Conservation (phyloP, 2,888 invertebrate species). For the Anaspis maculata region DNA sequence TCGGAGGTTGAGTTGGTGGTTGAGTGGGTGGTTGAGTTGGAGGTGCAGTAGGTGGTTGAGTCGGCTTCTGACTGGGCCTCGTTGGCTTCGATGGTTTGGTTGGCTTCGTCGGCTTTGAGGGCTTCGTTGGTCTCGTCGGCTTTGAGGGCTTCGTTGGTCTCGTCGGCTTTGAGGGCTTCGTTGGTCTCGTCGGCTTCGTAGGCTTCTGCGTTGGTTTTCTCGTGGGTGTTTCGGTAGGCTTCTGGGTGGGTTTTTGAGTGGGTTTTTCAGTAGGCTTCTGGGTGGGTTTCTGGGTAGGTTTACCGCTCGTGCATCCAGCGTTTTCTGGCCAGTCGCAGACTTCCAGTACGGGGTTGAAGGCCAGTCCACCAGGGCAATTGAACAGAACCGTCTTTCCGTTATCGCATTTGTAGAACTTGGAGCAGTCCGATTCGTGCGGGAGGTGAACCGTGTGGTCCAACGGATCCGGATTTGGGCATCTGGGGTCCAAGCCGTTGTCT, state of each 20-base stretch:
- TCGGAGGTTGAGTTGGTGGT: not conserved
- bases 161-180: not conserved
- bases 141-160: not conserved
- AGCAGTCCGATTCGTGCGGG: slow-evolving; percentile 10
- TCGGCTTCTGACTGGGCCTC: too few species aligned
- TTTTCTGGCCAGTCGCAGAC: slow-evolving; percentile 10
- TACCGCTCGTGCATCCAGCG: slow-evolving; percentile 5
- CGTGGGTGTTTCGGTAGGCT: slow-evolving; percentile 1
- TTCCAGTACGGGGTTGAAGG: slow-evolving; percentile 5
- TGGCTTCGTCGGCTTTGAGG: not conserved
- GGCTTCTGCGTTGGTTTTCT: not conserved
- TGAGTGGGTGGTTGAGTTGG: slow-evolving; percentile 1
- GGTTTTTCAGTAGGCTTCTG: slow-evolving; percentile 1
- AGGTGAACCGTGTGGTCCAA: slow-evolving; percentile 6
- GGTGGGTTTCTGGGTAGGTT: slow-evolving; percentile 1
- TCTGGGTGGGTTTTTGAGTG: not conserved
- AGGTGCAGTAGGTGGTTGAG: not conserved
- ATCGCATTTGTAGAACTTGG: slow-evolving; percentile 10
- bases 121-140: slow-evolving; percentile 1
- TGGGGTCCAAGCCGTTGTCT: not conserved
- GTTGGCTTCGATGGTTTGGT: too few species aligned
- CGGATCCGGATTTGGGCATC: slow-evolving; percentile 5
- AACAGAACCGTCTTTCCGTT: slow-evolving; percentile 9
- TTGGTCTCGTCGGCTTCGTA: not conserved
- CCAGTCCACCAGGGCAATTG: slow-evolving; percentile 4